phyloP scores from a whole-genome alignment of 1,140 invertebrate genomes.

The Atta cephalotes region DNA sequence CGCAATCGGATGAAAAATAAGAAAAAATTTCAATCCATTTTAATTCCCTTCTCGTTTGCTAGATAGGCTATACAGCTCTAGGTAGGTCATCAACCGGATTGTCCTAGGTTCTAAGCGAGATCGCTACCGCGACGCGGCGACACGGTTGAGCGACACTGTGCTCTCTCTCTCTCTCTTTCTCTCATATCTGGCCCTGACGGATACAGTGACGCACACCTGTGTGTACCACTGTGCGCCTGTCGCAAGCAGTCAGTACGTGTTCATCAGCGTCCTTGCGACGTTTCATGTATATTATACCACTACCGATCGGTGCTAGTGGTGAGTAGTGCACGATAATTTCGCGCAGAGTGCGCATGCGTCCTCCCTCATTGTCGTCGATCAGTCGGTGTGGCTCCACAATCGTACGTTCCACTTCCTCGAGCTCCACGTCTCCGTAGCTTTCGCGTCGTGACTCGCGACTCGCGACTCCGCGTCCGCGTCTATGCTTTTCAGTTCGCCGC shows the following conservation, averaged over 20 bases:
- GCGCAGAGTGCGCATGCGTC: slow-evolving; percentile 74
- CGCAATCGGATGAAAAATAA: no score
- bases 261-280: slow-evolving; percentile 28
- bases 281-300: not conserved
- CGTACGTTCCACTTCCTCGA: slow-evolving; percentile 18
- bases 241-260: slow-evolving; percentile 30
- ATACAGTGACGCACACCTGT: slow-evolving; percentile 67
- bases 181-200: slow-evolving; percentile 73
- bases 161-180: slow-evolving; percentile 70
- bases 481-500: slow-evolving; percentile 62
- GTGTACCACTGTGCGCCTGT: not conserved
- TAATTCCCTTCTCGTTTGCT: no score
- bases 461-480: slow-evolving; percentile 34
- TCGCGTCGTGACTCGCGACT: slow-evolving; percentile 59
- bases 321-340: slow-evolving; percentile 42
- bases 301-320: not conserved
- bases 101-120: not conserved
- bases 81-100: slow-evolving; percentile 39
- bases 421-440: slow-evolving; percentile 65
- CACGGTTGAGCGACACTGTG: slow-evolving; percentile 77
- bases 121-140: slow-evolving; percentile 4
- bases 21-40: no score
- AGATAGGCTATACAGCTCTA: not conserved
- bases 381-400: slow-evolving; percentile 51
- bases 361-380: not conserved